Percentiles rank a stretch among this genome's conserved stretches.
These are phyloP conservation scores for Pempheris klunzingeri DNA, from an alignment of 2,797 vertebrate genomes.

Conservation along the genomic window DNA sequence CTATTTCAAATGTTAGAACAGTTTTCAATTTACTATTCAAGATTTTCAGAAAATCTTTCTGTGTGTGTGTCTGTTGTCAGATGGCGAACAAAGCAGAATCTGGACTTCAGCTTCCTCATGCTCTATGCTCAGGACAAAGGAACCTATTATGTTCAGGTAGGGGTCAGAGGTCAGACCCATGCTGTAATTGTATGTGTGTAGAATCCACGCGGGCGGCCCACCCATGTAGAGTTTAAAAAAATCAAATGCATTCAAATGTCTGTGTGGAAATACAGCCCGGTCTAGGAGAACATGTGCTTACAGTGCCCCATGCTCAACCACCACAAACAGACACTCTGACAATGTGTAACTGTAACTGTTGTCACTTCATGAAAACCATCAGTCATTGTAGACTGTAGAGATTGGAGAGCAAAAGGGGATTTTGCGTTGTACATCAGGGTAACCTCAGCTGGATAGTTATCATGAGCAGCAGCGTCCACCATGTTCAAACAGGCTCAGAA, in stretches of 20 bases:
- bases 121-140: slow-evolving; percentile 92
- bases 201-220: background rate
- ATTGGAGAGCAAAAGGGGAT: background rate
- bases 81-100: slow-evolving; percentile 92
- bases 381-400: no score
- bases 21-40: no score
- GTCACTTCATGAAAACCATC: background rate
- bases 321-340: background rate
- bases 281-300: background rate
- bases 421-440: no score
- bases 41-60: background rate
- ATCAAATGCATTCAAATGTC: background rate
- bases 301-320: background rate
- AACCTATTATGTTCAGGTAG: slow-evolving; percentile 93
- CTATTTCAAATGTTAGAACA: background rate
- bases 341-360: no score
- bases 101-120: slow-evolving; percentile 96
- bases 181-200: background rate
- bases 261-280: background rate
- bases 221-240: background rate
- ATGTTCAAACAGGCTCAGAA: background rate
- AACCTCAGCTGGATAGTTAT: background rate
- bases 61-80: slow-evolving; percentile 76
- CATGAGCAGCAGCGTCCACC: background rate
- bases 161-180: background rate